Percentiles rank a stretch among this genome's conserved stretches.
Conservation (phyloP, 2,888 invertebrate species). For the Dendrolimus pini region DNA sequence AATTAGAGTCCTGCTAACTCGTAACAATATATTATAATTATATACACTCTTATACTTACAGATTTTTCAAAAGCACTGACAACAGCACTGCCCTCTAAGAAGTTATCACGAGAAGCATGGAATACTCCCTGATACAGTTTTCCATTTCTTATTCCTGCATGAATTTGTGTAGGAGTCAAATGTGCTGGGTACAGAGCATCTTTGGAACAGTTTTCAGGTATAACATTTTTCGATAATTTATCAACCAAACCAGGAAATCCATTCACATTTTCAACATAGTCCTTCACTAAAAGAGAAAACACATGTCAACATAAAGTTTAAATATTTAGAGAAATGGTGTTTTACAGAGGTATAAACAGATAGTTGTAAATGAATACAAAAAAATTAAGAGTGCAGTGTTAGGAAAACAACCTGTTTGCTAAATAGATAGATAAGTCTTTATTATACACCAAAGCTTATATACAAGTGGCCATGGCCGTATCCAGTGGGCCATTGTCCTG, state of each 20-base stretch:
- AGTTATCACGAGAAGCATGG: constrained; percentile 93
- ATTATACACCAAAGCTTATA: too few relatives aligned
- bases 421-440: too few relatives aligned
- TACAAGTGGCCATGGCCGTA: too few relatives aligned
- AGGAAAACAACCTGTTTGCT: too few relatives aligned
- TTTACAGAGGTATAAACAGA: constrained; percentile 2
- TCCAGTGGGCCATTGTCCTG: too few relatives aligned
- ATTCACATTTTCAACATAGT: constrained; percentile 86
- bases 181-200: constrained; percentile 90
- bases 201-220: constrained; percentile 75
- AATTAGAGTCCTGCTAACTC: too few relatives aligned
- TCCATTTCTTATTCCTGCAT: constrained; percentile 87
- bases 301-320: neutral
- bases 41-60: constrained; percentile 65
- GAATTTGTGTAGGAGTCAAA: constrained; percentile 84
- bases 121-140: constrained; percentile 88
- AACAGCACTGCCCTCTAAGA: constrained; percentile 91
- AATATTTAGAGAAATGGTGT: too few relatives aligned
- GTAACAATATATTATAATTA: too few relatives aligned
- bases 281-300: constrained; percentile 72
- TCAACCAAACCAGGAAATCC: constrained; percentile 84
- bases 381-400: neutral
- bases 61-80: constrained; percentile 87
- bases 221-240: constrained; percentile 84
- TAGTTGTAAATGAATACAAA: neutral